phyloP scores from a whole-genome alignment of 1,140 invertebrate species.

The Onthophagus taurus region DNA sequence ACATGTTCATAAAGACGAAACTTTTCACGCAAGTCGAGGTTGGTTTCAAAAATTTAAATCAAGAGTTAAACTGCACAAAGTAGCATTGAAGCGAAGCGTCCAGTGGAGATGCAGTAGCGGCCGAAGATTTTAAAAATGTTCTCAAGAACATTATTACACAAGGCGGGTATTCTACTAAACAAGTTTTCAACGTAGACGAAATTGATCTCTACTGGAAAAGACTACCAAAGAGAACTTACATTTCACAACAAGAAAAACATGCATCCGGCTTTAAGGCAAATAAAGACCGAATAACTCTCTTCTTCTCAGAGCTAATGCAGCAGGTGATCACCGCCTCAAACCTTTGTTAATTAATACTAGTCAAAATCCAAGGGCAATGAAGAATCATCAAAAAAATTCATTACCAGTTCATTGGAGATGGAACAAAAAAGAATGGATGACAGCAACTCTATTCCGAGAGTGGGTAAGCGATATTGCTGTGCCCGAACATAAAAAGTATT shows the following conservation, averaged over 20 bases:
- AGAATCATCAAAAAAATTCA: constrained; percentile 21
- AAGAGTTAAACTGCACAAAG: constrained; percentile 30
- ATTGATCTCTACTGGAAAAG: constrained; percentile 36
- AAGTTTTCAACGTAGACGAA: constrained; percentile 38
- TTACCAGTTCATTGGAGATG: constrained; percentile 36
- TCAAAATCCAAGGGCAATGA: constrained; percentile 16
- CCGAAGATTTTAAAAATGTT: not conserved
- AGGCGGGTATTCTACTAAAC: constrained; percentile 29
- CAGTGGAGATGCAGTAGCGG: constrained; percentile 23
- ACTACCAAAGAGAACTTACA: constrained; percentile 27
- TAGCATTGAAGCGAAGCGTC: constrained; percentile 31
- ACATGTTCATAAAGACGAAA: too few species aligned
- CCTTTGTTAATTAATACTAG: constrained; percentile 17
- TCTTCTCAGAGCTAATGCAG: constrained; percentile 25
- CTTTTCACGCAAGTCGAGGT: constrained; percentile 29
- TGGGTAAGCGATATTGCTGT: constrained; percentile 18
- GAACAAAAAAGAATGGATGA: constrained; percentile 25
- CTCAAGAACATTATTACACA: constrained; percentile 34
- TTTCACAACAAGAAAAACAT: constrained; percentile 29
- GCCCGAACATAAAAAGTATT: constrained; percentile 18
- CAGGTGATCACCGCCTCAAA: constrained; percentile 16
- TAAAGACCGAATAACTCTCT: too few species aligned
- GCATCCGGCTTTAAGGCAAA: too few species aligned
- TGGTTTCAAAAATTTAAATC: constrained; percentile 37
- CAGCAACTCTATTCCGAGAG: constrained; percentile 16